Base-by-base conservation (phyloP, 2,888 invertebrate species). In the Melitaea athalia region DNA sequence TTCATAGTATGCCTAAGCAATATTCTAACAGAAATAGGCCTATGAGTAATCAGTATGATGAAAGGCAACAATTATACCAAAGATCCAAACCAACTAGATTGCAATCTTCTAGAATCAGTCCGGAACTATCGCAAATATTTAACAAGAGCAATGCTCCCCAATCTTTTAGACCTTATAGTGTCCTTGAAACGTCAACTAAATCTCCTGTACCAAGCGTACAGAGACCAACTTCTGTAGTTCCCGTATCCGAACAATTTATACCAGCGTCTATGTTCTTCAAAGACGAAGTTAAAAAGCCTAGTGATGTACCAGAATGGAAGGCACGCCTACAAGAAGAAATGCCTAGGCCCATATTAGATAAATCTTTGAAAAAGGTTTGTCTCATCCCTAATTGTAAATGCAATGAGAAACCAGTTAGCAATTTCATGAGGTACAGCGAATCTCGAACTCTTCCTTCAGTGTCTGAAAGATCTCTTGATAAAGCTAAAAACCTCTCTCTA, bases 331-430 rank as follows among this genome's bases (percentile, higher is more conserved):
- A 88, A 73, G 89, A 85, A 69, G 91, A 90, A 73, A 83, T 83
- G 73, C 83, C 88, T 0, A 85, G 83, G 69, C 82, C 85, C 0
- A 71, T 80, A 38, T 81, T 85, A 52, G 89, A 90, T n/a, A 87
- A 85, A 76, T 86, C 92, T 43, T 70, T 86, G 3, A 78, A 86
- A 43, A 88, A 86, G 63, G 81, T 84, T 47, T 92, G 92, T 76
- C 83, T 87, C 59, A 91, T 92, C 31, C 92, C 92, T 0, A 91
- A 92, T 68, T 92, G 92, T 72, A 92, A 91, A 76, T 92, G 92
- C 72, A 85, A 84, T 71, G 80, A 81, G 0, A 89, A 86, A 64
- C 76, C 84, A 0, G 65, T 74, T 0, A 75, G 81, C 3, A 80
- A 85, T 57, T 77, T 78, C 78, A 33, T 55, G 1, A 81, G 89